Evolutionary conservation across 2,888 invertebrate species (phyloP).

Genomic region (Allophyes oxyacanthae): DNA sequence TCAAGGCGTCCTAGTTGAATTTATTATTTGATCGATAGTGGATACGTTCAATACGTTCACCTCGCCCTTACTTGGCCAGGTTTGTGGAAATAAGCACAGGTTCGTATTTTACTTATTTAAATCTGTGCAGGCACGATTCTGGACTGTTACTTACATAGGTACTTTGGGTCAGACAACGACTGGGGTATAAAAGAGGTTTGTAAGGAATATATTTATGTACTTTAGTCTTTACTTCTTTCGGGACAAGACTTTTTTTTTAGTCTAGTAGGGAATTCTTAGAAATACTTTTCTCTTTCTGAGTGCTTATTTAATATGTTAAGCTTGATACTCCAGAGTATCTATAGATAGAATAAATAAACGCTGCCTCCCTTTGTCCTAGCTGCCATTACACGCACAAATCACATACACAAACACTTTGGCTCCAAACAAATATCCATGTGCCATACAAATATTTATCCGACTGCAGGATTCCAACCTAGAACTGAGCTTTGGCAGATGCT

Average conservation of each 20-base stretch:
- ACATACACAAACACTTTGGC: conserved; percentile 25
- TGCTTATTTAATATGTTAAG: background rate
- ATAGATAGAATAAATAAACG: conserved; percentile 36
- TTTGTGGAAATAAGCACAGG: conserved; percentile 41
- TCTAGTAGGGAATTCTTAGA: too few relatives aligned
- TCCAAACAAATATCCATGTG: conserved; percentile 25
- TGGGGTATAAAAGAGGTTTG: conserved; percentile 37
- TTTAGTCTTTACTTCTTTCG: conserved; percentile 22
- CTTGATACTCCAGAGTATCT: conserved; percentile 12
- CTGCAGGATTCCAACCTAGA: conserved; percentile 26
- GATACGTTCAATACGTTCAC: conserved; percentile 53
- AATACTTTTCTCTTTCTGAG: too few relatives aligned
- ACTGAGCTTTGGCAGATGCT: conserved; percentile 20
- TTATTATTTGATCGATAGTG: conserved; percentile 63
- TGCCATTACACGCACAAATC: conserved; percentile 36
- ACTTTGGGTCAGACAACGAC: conserved; percentile 41
- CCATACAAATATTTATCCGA: conserved; percentile 36
- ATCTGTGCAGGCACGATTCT: conserved; percentile 47
- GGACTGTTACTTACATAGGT: conserved; percentile 35
- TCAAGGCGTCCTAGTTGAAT: conserved; percentile 57
- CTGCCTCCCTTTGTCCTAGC: conserved; percentile 34
- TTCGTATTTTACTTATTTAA: conserved; percentile 52
- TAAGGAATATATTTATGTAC: conserved; percentile 35
- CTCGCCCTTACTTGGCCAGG: conserved; percentile 33
- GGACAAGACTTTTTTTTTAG: too few relatives aligned